phyloP scores from a whole-genome alignment of 2,888 invertebrate genomes.

The Drosophila sordidapex region DNA sequence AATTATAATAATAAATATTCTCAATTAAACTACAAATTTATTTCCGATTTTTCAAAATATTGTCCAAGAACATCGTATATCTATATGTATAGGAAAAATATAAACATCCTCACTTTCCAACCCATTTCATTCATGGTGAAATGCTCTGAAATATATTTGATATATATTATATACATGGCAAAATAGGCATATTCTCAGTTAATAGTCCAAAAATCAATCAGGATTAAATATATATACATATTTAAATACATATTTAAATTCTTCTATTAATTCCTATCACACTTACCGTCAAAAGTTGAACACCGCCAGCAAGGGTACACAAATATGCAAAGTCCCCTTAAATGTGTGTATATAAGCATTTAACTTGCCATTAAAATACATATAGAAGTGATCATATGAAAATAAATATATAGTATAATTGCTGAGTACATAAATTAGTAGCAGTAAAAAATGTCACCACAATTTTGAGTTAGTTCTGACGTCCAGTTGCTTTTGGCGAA shows the following conservation, averaged over 20 bases:
- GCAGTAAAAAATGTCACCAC: conserved; percentile 21
- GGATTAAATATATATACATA: neutral
- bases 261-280: neutral
- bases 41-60: too few species aligned
- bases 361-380: conserved; percentile 43
- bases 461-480: conserved; percentile 32
- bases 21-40: too few species aligned
- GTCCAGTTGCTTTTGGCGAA: conserved; percentile 38
- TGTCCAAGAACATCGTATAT: too few species aligned
- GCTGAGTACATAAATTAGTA: conserved; percentile 22
- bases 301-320: neutral
- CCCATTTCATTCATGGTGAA: too few species aligned
- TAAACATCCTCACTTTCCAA: too few species aligned
- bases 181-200: neutral
- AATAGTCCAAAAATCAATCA: too few species aligned
- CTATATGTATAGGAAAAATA: too few species aligned
- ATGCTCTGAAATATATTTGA: neutral
- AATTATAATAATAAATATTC: too few species aligned
- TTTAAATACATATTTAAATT: neutral
- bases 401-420: conserved; percentile 33
- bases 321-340: conserved; percentile 14
- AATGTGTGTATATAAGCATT: conserved; percentile 31
- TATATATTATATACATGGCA: neutral
- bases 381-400: conserved; percentile 28
- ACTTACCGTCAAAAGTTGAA: neutral